phyloP scores from a whole-genome alignment of 2,888 invertebrate species.

The Leptura quadrifasciata region DNA sequence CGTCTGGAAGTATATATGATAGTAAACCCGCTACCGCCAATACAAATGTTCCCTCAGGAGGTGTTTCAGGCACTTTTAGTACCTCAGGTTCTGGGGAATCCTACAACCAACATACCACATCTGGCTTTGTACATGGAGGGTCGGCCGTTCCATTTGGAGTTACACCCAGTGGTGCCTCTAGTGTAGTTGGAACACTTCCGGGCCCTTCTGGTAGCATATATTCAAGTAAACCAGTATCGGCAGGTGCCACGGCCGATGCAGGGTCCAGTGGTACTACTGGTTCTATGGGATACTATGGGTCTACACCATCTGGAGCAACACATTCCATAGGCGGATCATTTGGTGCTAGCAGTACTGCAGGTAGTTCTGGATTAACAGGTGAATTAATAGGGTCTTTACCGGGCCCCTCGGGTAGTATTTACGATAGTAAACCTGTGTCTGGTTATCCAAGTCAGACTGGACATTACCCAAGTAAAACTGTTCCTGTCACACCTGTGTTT shows the following conservation, averaged over 20 bases:
- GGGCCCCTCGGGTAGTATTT: slow-evolving; percentile 50
- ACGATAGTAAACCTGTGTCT: slow-evolving; percentile 54
- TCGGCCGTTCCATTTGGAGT: not conserved
- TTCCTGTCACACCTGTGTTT: not conserved
- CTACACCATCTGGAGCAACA: slow-evolving; percentile 16
- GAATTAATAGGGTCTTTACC: slow-evolving; percentile 36
- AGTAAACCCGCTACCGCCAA: slow-evolving; percentile 47
- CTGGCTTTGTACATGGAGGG: not conserved
- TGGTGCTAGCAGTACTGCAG: slow-evolving; percentile 8
- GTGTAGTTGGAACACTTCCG: slow-evolving; percentile 21
- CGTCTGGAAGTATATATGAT: slow-evolving; percentile 49
- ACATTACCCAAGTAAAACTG: not conserved
- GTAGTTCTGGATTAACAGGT: slow-evolving; percentile 29
- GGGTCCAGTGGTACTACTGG: not conserved
- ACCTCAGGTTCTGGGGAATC: slow-evolving; percentile 5
- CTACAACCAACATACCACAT: not conserved
- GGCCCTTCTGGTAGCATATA: slow-evolving; percentile 34
- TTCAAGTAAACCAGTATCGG: slow-evolving; percentile 34
- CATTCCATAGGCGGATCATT: slow-evolving; percentile 2
- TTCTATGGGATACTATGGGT: not conserved
- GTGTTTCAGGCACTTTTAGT: not conserved
- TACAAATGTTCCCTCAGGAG: not conserved
- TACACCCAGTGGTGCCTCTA: not conserved
- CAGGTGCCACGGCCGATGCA: not conserved
- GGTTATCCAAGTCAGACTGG: not conserved